Evolutionary conservation across 2,113 vertebrate species (phyloP).

Genomic region (Malurus melanocephalus): DNA sequence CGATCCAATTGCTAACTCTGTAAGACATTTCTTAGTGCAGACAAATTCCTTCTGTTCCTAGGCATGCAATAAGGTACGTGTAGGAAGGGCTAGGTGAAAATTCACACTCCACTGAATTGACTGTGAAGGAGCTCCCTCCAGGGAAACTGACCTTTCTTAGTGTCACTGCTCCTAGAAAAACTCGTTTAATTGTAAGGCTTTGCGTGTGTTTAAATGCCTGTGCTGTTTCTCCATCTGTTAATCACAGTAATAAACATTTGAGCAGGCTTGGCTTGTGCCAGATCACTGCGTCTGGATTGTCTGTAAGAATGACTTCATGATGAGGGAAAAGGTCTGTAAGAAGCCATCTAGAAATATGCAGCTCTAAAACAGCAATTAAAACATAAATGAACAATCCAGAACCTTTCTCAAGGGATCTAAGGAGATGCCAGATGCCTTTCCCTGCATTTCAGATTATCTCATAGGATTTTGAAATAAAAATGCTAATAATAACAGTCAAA

Average conservation of each 20-base stretch:
- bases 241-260: not conserved
- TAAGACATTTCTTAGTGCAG: not conserved
- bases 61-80: not conserved
- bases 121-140: not conserved
- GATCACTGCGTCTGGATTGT: not conserved
- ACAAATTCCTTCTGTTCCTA: not conserved
- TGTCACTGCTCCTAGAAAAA: not conserved
- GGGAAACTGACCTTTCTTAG: not conserved
- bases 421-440: not conserved
- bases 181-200: not conserved
- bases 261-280: not conserved
- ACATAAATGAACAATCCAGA: not conserved
- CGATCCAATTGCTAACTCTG: not conserved
- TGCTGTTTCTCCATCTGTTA: not conserved
- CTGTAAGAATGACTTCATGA: not conserved
- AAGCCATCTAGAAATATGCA: not conserved
- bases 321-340: not conserved
- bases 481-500: not conserved
- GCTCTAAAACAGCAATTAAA: constrained; percentile 25
- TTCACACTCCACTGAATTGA: not conserved
- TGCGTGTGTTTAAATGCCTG: not conserved
- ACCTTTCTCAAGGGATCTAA: not conserved
- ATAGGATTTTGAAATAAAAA: constrained; percentile 21
- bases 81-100: not conserved
- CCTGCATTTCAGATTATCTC: not conserved